Conservation (phyloP, 2,797 vertebrate species). For the Pteronotus mesoamericanus region DNA sequence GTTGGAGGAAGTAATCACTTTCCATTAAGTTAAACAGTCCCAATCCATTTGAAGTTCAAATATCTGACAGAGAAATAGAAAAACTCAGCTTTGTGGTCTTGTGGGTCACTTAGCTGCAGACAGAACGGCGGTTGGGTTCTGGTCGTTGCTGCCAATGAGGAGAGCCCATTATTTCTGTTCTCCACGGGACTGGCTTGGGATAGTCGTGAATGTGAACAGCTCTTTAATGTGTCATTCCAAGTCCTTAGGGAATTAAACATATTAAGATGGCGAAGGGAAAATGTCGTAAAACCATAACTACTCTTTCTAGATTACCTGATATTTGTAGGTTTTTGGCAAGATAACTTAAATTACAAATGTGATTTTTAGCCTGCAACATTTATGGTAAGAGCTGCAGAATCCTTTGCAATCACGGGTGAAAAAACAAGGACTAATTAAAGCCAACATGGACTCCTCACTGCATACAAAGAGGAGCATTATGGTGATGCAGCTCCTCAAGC, state of each 20-base stretch:
- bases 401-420: slow-evolving; percentile 58
- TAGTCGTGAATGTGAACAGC: slow-evolving; percentile 39
- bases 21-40: slow-evolving; percentile 54
- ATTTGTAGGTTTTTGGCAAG: slow-evolving; percentile 72
- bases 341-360: slow-evolving; percentile 71
- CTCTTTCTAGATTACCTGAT: slow-evolving; percentile 70
- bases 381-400: slow-evolving; percentile 68
- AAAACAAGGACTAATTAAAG: slow-evolving; percentile 55
- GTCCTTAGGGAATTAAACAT: slow-evolving; percentile 63
- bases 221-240: slow-evolving; percentile 49
- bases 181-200: not conserved
- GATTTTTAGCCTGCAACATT: slow-evolving; percentile 72
- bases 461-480: slow-evolving; percentile 33
- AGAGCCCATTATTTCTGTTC: slow-evolving; percentile 24
- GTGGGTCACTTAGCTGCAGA: fast-evolving
- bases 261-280: slow-evolving; percentile 73
- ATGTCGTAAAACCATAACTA: slow-evolving; percentile 64
- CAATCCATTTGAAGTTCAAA: slow-evolving; percentile 63
- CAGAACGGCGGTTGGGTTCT: not conserved
- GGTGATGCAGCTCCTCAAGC: slow-evolving; percentile 48
- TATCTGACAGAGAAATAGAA: slow-evolving; percentile 49
- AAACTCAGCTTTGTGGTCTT: slow-evolving; percentile 15
- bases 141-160: not conserved
- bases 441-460: not conserved
- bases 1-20: slow-evolving; percentile 69